Evolutionary conservation across 2,888 invertebrate species (phyloP).

Genomic region (Andrena minutula): DNA sequence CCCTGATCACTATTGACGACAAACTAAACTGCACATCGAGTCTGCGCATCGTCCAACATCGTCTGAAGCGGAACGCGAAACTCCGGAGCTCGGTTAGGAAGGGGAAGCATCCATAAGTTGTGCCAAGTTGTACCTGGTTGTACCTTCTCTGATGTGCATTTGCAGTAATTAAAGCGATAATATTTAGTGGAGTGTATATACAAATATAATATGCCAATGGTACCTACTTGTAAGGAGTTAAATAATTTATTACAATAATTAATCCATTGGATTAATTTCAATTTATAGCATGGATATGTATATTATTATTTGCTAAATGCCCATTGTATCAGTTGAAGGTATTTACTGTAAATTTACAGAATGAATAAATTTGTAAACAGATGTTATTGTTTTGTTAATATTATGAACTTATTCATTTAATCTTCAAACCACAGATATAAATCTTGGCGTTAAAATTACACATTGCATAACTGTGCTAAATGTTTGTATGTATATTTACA

Average conservation of each 20-base stretch:
- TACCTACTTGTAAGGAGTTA: neutral
- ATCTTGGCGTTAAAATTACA: conserved; percentile 1
- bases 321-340: neutral
- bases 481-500: neutral
- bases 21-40: no score
- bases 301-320: neutral
- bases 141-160: no score
- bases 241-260: conserved; percentile 1
- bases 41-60: no score
- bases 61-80: no score
- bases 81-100: no score
- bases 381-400: conserved; percentile 45
- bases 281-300: neutral
- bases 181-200: no score
- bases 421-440: neutral
- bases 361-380: conserved; percentile 23
- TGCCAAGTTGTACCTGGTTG: no score
- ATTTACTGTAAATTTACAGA: conserved; percentile 19
- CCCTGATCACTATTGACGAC: no score
- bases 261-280: neutral
- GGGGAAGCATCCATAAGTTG: no score
- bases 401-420: neutral
- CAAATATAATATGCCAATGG: no score
- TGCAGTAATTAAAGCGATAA: no score
- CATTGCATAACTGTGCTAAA: neutral